These are phyloP conservation scores for Xanthia togata DNA, from an alignment of 2,888 invertebrate genomes.

Conservation along the genomic window DNA sequence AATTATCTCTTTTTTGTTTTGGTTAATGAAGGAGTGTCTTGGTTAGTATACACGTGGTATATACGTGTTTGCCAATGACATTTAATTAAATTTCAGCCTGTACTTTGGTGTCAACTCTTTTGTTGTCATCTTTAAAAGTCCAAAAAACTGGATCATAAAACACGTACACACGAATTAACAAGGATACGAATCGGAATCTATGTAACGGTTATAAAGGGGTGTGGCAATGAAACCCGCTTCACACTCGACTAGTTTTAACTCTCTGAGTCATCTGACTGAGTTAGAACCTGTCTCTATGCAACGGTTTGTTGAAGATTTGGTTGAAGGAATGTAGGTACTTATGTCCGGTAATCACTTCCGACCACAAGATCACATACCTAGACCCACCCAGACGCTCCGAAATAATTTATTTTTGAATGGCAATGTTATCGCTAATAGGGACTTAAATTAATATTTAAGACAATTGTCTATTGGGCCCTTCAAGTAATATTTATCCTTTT, in stretches of 20 bases:
- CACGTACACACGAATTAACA: constrained; percentile 5
- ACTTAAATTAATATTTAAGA: too few species aligned
- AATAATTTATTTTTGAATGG: not conserved
- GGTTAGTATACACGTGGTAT: too few species aligned
- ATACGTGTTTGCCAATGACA: too few species aligned
- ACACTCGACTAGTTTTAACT: not conserved
- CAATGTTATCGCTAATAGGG: not conserved
- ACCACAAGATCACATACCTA: not conserved
- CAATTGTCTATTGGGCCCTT: too few species aligned
- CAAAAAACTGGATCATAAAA: not conserved
- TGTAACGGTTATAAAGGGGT: constrained; percentile 23
- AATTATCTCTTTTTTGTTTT: too few species aligned
- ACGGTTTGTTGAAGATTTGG: constrained; percentile 23
- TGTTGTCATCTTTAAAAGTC: not conserved
- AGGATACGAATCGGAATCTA: constrained; percentile 23
- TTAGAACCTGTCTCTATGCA: constrained; percentile 39
- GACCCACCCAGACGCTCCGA: not conserved
- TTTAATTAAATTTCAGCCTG: too few species aligned
- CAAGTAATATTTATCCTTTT: too few species aligned
- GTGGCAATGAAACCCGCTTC: constrained; percentile 37
- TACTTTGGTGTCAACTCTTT: not conserved
- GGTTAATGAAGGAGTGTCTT: too few species aligned
- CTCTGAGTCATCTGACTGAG: constrained; percentile 33
- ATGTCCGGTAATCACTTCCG: constrained; percentile 5
- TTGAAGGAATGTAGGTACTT: not conserved